Evolutionary conservation across 2,113 vertebrate genomes (phyloP), one percentile per base, ranked within the genome.

Genomic region (Epinephelus lanceolatus): DNA sequence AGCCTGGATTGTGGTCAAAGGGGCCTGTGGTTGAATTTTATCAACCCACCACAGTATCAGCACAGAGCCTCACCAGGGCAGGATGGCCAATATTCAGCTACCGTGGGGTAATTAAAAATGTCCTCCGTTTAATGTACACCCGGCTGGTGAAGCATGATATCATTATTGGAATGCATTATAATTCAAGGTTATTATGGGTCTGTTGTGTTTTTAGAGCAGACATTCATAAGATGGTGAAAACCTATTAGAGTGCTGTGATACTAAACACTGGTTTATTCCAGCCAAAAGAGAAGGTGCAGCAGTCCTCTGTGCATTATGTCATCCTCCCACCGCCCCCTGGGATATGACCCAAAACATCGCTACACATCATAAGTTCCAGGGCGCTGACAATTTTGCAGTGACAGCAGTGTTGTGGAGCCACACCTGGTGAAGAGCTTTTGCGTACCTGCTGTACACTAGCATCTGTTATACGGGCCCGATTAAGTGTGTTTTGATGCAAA

Each of bases 31-130:
- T 88, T 91, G 88, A 91, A 91, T 92, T 94, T 89, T 93, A 93
- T 93, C 92, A 65, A 81, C 90, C 80, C 62, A 37, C 60, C 67
- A 21, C 93, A 93, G 90, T 89, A 91, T 91, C 90, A 88, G 82
- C 76, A 47, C 71, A 52, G 84, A 71, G 79, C 71, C 90, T 90
- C 85, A 84, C 81, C 66, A 83, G 87, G 80, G 86, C 76, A 81
- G 84, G 80, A 86, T 78, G 84, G 92, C 84, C 91, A 92, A 86
- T 89, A 91, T 79, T 91, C 89, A 84, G 80, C 80, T 81, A 89
- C 92, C 90, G 90, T 73, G 82, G 90, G 91, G 92, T 91, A 92
- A 94, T 93, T 93, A 91, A 93, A 93, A 90, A 81, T 79, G 76
- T 81, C 89, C 86, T 90, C 65, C 51, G 6, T 91, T 90, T 92